Percentiles rank a stretch among this genome's conserved stretches.
These are phyloP conservation scores for Elanoides forficatus DNA, from an alignment of 2,113 vertebrate genomes.

Conservation along the genomic window DNA sequence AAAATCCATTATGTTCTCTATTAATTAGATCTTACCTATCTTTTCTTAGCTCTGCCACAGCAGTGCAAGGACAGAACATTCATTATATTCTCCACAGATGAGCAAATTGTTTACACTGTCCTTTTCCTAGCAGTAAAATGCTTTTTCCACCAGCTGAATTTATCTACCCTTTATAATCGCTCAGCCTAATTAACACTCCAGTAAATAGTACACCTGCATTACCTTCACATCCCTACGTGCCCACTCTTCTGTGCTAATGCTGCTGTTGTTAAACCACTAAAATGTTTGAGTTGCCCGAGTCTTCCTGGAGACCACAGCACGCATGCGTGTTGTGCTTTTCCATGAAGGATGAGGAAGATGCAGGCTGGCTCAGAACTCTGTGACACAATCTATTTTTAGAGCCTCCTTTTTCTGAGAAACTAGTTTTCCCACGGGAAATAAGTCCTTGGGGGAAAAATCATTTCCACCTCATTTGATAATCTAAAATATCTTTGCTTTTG, in stretches of 20 bases:
- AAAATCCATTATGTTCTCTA: neutral
- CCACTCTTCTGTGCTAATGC: neutral
- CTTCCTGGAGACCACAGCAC: neutral
- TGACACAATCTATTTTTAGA: conserved; percentile 35
- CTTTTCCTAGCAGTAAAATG: neutral
- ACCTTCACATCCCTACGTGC: neutral
- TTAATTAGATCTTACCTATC: neutral
- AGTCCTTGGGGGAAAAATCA: conserved; percentile 37
- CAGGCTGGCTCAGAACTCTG: conserved; percentile 7
- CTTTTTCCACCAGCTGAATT: neutral
- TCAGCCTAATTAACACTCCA: conserved; percentile 13
- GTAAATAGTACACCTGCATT: neutral
- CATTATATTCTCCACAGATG: neutral
- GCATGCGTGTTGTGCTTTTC: neutral
- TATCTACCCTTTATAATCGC: neutral
- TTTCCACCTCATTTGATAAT: conserved; percentile 63
- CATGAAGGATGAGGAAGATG: neutral
- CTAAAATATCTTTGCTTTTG: conserved; percentile 62
- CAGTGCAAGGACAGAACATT: neutral
- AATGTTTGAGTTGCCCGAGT: neutral
- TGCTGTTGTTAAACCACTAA: neutral
- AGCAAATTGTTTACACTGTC: neutral
- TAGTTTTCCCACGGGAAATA: conserved; percentile 40
- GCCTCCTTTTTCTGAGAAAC: neutral
- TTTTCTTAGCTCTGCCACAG: neutral